phyloP scores from a whole-genome alignment of 2,797 vertebrate species.

The Enteromius thamalakanensis region DNA sequence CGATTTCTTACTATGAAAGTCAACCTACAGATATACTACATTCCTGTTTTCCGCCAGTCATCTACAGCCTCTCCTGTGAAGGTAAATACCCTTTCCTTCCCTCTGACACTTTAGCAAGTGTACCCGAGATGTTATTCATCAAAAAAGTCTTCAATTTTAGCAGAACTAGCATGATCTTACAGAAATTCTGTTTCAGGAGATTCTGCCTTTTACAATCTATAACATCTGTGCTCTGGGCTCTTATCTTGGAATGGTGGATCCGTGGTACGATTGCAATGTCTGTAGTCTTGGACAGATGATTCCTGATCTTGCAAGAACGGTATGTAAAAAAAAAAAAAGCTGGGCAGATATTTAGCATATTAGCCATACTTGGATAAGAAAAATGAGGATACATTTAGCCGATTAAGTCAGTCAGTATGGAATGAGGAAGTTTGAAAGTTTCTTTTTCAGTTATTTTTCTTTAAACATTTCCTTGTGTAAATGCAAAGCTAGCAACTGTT shows the following conservation, averaged over 20 bases:
- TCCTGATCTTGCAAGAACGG: constrained; percentile 88
- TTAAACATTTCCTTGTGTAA: constrained; percentile 2
- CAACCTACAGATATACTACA: constrained; percentile 92
- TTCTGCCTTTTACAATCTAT: constrained; percentile 18
- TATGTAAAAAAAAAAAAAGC: constrained; percentile 63
- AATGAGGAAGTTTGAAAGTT: constrained; percentile 30
- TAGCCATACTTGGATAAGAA: not conserved
- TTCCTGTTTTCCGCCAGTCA: constrained; percentile 76
- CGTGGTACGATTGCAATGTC: constrained; percentile 91
- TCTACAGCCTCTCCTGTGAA: constrained; percentile 67
- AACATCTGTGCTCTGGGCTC: constrained; percentile 82
- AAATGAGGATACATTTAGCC: not conserved
- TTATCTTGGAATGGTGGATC: constrained; percentile 88
- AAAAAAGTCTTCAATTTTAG: not conserved
- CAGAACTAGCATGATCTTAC: not conserved
- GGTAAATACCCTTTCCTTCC: not conserved
- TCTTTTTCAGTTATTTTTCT: constrained; percentile 30
- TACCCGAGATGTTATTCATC: constrained; percentile 10
- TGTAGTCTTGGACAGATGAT: constrained; percentile 85
- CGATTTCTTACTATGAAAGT: constrained; percentile 86
- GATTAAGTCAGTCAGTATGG: not conserved
- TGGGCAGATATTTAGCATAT: not conserved
- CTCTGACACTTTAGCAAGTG: constrained; percentile 30
- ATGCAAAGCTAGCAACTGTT: constrained; percentile 12
- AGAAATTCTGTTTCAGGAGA: constrained; percentile 2